A percentile compares a stretch with the other conserved stretches of the same genome.
phyloP scores from a whole-genome alignment of 2,113 vertebrate genomes.

The Apteryx mantelli region DNA sequence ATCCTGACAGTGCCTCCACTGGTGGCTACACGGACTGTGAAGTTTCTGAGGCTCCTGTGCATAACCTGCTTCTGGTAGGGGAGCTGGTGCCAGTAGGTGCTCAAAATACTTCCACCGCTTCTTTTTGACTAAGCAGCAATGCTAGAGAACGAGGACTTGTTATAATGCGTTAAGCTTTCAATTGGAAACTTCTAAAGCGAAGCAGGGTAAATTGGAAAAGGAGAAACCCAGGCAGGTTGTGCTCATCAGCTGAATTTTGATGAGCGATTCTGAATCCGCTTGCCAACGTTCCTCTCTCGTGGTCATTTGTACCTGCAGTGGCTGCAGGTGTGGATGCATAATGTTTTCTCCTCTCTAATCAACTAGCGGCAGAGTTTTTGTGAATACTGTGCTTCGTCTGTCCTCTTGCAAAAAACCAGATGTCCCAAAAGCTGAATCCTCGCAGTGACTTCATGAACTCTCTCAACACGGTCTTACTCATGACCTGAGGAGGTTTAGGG shows the following conservation, averaged over 20 bases:
- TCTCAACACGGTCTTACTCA: too few relatives aligned
- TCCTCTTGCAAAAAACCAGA: neutral
- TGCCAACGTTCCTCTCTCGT: rapidly evolving
- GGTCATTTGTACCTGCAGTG: rapidly evolving
- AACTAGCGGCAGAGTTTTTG: neutral
- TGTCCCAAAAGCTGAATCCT: neutral
- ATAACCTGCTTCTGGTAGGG: neutral
- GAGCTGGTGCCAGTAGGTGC: neutral
- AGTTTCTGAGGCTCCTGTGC: rapidly evolving
- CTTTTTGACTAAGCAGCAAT: rapidly evolving
- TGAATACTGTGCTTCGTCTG: neutral
- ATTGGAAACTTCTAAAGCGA: neutral
- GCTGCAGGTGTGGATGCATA: rapidly evolving
- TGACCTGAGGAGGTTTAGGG: neutral
- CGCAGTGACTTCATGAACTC: neutral
- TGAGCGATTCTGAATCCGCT: neutral
- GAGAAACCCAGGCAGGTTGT: neutral
- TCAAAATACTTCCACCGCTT: rapidly evolving
- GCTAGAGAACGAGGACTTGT: rapidly evolving
- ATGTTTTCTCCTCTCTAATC: neutral
- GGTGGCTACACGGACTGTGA: rapidly evolving
- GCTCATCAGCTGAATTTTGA: neutral
- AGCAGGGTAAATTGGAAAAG: rapidly evolving
- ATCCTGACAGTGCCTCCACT: rapidly evolving
- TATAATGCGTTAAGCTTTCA: rapidly evolving